These are phyloP conservation scores for Triplophysa rosa DNA, from an alignment of 2,113 vertebrate genomes.

Conservation along the genomic window DNA sequence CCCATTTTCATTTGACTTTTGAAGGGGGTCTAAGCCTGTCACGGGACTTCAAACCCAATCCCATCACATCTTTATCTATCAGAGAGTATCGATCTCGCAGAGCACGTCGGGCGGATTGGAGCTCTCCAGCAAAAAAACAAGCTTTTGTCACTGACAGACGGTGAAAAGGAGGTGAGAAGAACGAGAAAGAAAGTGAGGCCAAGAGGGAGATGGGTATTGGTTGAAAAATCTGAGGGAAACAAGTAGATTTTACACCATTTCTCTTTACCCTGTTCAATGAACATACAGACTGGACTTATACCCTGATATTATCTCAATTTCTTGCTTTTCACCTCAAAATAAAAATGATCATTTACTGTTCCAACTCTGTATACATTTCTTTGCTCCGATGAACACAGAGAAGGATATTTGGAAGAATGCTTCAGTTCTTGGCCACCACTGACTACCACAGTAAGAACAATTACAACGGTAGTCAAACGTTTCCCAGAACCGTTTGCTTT, in stretches of 20 bases:
- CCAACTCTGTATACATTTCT: no score
- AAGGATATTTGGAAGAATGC: no score
- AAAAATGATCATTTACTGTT: neutral
- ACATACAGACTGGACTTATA: conserved; percentile 26
- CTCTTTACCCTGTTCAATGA: conserved; percentile 39
- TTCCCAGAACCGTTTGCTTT: no score
- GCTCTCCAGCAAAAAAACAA: conserved; percentile 36
- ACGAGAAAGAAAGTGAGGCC: conserved; percentile 10
- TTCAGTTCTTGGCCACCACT: no score
- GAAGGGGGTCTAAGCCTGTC: conserved; percentile 25
- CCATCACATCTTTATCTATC: conserved; percentile 49
- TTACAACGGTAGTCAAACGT: no score
- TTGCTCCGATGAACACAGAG: no score
- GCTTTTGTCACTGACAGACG: conserved; percentile 31
- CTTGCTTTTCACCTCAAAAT: neutral
- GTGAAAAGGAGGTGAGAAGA: conserved; percentile 26
- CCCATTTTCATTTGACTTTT: neutral
- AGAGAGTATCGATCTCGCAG: conserved; percentile 59
- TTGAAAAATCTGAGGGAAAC: conserved; percentile 48
- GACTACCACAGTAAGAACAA: no score
- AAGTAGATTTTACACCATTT: conserved; percentile 62
- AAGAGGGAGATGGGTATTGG: conserved; percentile 24
- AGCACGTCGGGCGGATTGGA: conserved; percentile 51
- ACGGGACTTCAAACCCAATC: conserved; percentile 52
- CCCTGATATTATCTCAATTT: neutral